Evolutionary conservation across 2,888 invertebrate species (phyloP), one percentile per base, ranked within the genome.

Genomic region (Ennomos fuscantarius): DNA sequence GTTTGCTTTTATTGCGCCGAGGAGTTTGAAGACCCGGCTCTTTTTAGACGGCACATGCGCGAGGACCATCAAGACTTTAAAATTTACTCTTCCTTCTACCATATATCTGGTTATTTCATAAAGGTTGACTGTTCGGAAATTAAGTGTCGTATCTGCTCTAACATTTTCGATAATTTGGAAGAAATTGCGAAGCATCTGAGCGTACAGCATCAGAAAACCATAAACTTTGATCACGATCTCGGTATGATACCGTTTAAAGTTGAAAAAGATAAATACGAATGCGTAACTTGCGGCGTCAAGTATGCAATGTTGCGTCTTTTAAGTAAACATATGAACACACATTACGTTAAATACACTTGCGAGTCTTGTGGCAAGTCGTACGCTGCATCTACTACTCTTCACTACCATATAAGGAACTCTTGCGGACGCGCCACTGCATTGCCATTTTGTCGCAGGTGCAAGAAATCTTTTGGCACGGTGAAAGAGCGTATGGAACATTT

Each of bases 1-100:
- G 75, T 78, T 63, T 83, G 83, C 72, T 76, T 80, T 31, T 79
- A 78, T 64, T 83, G 83, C 65, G 70, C 68, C 47, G 75, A 77
- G 39, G 65, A 62, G 6, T 80, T 68, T 59, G 62, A 69, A 0
- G 73, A 78, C n/a, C 73, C 82, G 5, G 53, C 69, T 2, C 24
- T 55, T 24, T 81, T 78, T 58, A 69, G 81, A 34, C 49, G 62
- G 5, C 81, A 82, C 53, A 76, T 79, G 75, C 54, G 66, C 5
- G 56, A 61, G n/a, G 69, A 72, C 10, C 83, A 83, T 42, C 34
- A 67, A 15, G 71, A 72, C 9, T 69, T 74, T 39, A 73, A 73
- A 46, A 41, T 76, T 6, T 62, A 42, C 24, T 48, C 52, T 15
- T 43, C 57, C 2, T 52, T 57, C 40, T 52, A 57, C 11, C 33